These are phyloP conservation scores for Myiotriccus ornatus DNA, from an alignment of 2,797 vertebrate species.

Conservation along the genomic window DNA sequence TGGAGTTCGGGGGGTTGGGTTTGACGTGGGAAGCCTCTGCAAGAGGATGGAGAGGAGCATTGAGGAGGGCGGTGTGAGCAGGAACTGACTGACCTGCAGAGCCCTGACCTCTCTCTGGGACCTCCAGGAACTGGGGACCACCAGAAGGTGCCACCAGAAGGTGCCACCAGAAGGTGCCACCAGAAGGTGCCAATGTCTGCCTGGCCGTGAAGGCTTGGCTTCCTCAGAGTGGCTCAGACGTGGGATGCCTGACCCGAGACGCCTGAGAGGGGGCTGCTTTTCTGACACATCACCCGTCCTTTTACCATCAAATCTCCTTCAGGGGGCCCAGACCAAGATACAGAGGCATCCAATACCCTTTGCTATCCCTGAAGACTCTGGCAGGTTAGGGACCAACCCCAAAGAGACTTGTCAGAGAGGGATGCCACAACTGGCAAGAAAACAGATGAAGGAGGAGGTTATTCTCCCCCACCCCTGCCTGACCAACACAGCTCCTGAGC, in stretches of 20 bases:
- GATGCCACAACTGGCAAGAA: neutral
- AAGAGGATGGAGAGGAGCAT: constrained; percentile 30
- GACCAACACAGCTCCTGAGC: neutral
- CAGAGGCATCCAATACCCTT: neutral
- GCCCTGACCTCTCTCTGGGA: neutral
- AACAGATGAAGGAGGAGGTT: neutral
- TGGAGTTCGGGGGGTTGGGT: constrained; percentile 84
- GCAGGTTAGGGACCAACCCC: neutral
- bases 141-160: neutral
- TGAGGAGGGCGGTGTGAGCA: neutral
- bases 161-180: neutral
- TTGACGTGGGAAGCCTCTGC: constrained; percentile 80
- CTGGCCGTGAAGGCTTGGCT: neutral
- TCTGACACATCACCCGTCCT: neutral
- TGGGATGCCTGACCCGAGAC: neutral
- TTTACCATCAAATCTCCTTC: neutral
- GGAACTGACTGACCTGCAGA: neutral
- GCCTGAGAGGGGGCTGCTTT: neutral
- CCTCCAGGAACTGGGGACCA: neutral
- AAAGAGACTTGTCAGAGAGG: neutral
- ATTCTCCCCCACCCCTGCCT: neutral
- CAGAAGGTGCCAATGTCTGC: neutral
- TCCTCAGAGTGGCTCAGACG: neutral
- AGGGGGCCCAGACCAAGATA: neutral
- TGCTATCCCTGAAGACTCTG: neutral